Evolutionary conservation across 1,140 invertebrate species (phyloP).

Genomic region (Anadara kagoshimensis): DNA sequence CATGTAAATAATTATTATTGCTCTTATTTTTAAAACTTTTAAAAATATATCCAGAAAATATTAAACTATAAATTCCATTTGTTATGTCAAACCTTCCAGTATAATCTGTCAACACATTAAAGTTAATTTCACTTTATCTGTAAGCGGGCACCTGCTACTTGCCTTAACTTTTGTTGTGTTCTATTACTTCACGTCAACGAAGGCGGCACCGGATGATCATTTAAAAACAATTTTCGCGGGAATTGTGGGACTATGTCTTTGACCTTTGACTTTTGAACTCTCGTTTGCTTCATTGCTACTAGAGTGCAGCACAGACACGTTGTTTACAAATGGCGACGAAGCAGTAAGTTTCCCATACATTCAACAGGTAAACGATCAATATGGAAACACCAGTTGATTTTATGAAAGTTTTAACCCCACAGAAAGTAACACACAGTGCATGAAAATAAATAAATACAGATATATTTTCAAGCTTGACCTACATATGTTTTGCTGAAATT

Average conservation of each 20-base stretch:
- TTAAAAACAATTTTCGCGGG: conserved; percentile 32
- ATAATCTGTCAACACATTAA: too few relatives aligned
- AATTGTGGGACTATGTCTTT: conserved; percentile 36
- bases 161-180: not conserved
- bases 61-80: too few relatives aligned
- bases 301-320: conserved; percentile 30
- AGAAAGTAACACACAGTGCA: too few relatives aligned
- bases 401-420: not conserved
- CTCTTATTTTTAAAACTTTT: too few relatives aligned
- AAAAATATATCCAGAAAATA: too few relatives aligned
- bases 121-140: not conserved
- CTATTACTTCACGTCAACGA: not conserved
- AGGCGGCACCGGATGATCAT: conserved; percentile 13
- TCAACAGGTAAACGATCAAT: conserved; percentile 21
- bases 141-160: not conserved
- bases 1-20: too few relatives aligned
- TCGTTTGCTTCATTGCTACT: conserved; percentile 5
- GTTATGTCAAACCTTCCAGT: too few relatives aligned
- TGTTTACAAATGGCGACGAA: conserved; percentile 47
- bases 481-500: too few relatives aligned
- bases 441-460: too few relatives aligned
- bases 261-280: conserved; percentile 29
- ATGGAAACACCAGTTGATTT: conserved; percentile 9
- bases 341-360: conserved; percentile 22
- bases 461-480: too few relatives aligned